Evolutionary conservation across 1,140 invertebrate species (phyloP).

Genomic region (Bilobella aurantiaca): DNA sequence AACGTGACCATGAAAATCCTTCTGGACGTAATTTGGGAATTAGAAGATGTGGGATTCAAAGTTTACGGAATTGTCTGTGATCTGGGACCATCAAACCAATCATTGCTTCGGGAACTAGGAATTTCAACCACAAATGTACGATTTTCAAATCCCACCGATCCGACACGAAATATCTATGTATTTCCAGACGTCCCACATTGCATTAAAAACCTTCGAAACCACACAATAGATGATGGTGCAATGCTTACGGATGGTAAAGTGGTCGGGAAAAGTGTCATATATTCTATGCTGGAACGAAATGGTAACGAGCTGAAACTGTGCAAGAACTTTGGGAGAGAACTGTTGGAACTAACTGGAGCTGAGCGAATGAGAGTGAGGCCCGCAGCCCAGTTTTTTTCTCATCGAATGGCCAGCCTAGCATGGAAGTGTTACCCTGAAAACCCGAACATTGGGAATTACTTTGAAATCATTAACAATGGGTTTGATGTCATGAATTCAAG

Average conservation of each 20-base stretch:
- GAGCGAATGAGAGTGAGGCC: conserved; percentile 23
- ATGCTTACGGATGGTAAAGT: conserved; percentile 14
- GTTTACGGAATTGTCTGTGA: conserved; percentile 17
- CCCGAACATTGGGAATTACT: conserved; percentile 15
- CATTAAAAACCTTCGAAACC: conserved; percentile 28
- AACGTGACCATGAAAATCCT: conserved; percentile 6
- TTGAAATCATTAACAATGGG: conserved; percentile 22
- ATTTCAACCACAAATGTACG: not conserved
- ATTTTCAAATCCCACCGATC: conserved; percentile 20
- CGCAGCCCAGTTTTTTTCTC: conserved; percentile 30
- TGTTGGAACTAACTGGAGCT: conserved; percentile 10
- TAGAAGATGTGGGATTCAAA: conserved; percentile 11
- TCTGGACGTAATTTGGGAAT: not conserved
- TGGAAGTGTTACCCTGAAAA: conserved; percentile 8
- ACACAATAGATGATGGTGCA: conserved; percentile 26
- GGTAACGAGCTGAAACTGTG: conserved; percentile 24
- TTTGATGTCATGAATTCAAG: conserved; percentile 31
- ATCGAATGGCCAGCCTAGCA: conserved; percentile 7
- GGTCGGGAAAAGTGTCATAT: conserved; percentile 8
- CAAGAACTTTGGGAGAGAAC: conserved; percentile 8
- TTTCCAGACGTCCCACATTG: conserved; percentile 33
- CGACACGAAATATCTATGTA: conserved; percentile 17
- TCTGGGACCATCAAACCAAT: conserved; percentile 16
- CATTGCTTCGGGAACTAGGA: conserved; percentile 15
- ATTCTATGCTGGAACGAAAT: conserved; percentile 17